Base-by-base conservation (phyloP, 2,888 invertebrate genomes). In the Drosophila peninsularis region DNA sequence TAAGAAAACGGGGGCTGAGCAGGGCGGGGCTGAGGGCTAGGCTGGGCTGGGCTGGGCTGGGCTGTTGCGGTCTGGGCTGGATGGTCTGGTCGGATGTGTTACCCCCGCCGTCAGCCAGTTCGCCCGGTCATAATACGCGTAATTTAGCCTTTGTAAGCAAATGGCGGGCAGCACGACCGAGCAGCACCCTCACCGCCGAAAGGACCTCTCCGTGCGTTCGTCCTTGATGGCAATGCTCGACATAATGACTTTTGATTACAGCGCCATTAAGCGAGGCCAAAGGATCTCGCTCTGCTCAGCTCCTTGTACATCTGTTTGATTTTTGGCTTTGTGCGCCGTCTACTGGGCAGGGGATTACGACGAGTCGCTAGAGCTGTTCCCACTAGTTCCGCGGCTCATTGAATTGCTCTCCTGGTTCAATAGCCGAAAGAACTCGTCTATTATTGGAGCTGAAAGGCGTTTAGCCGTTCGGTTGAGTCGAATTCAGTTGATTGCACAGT, bases 191-290 rank as follows among this genome's bases (percentile, higher is more conserved):
- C 45, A 39, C 47, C 27, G 34, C 47, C 27, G 11, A 45, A 13
- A 39, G 37, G 57, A 55, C 49, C 73, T 21, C 73, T 21, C 49
- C 44, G 61, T 64, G 61, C 62, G 70, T 63, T 71, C 72, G 89
- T 78, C 89, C 89, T 83, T 83, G 82, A 83, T 86, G 88, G 24
- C 63, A 65, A 81, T 70, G 68, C 74, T 66, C 72, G 71, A 88
- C 75, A 85, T 85, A 89, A 85, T 85, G 85, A 85, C 88, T 85
- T 85, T 73, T 85, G 85, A 85, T 85, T 85, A 88, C 77, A 80
- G 85, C 89, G 82, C 88, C 88, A 85, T 85, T 88, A 85, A 74
- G 79, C 71, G 83, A 55, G 63, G 44, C 63, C 66, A 62, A 71
- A 62, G 60, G 57, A 67, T 50, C 27, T 56, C 21, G 36, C 45